Base-by-base conservation (phyloP, 2,113 vertebrate species). In the Nothoprocta pentlandii region DNA sequence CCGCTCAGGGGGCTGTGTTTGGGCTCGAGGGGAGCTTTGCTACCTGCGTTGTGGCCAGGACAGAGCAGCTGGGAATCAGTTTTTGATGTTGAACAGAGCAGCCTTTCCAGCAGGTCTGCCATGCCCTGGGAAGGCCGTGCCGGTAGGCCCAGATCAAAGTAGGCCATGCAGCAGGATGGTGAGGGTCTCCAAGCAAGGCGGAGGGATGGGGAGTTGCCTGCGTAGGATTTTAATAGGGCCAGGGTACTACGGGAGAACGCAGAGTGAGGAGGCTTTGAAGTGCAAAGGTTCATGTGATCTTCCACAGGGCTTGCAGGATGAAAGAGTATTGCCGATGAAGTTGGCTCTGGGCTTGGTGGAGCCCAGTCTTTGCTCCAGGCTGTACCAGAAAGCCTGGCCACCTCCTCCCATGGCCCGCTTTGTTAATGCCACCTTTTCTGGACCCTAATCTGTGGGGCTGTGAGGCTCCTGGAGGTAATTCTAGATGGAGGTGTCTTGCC, bases 1-100 rank as follows among this genome's bases (percentile, higher is more conserved):
- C 44, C 49, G 76, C 36, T 79, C 0, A 0, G 19, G 30, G 32
- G 25, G 41, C 49, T 2, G 0, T 20, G 20, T 42, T 41, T 41
- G 32, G 16, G 30, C 34, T 56, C 67, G 14, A 71, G 7, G 11
- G 7, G 14, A 63, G 21, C 23, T 42, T 75, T 86, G 63, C 58
- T 53, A 20, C 53, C 36, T 67, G 34, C 3, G 2, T 6, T 13
- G 28, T 16, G 41, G 34, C n/a, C 21, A 28, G 15, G 61, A 76
- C 3, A 17, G 49, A 94, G 13, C 3, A 16, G 11, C 0, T 86
- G 44, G 15, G 49, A 90, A 25, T 41, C 6, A 12, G 39, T 9
- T 73, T 90, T 54, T 63, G 30, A 47, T 4, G 10, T 2, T 2
- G 30, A 89, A 64, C 39, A 67, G 76, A 87, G 46, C 32, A 85